Conservation (phyloP, 2,797 vertebrate species). For the Forpus xanthops region DNA sequence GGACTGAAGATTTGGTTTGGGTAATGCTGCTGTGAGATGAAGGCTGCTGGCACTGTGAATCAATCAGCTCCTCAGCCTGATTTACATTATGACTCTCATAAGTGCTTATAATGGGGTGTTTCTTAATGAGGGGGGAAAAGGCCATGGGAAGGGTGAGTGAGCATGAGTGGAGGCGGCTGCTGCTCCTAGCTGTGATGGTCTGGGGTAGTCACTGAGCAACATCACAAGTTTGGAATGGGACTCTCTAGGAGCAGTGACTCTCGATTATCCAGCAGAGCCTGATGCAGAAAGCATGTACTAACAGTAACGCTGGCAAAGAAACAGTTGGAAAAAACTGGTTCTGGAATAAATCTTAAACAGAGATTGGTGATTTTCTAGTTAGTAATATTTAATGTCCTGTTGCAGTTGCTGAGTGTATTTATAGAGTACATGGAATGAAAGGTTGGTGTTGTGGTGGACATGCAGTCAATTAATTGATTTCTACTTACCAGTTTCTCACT, state of each 20-base stretch:
- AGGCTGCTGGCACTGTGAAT: neutral
- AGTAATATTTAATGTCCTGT: neutral
- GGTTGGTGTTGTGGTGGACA: neutral
- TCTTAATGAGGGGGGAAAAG: neutral
- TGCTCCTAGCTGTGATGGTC: neutral
- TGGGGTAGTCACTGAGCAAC: neutral
- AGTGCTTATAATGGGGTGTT: neutral
- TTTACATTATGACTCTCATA: neutral
- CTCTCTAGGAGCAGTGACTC: neutral
- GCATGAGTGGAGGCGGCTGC: accelerated
- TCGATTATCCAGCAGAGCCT: neutral
- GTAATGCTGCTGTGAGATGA: neutral
- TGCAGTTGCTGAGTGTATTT: neutral
- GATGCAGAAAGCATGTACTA: neutral
- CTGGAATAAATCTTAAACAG: neutral
- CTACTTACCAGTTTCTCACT: neutral
- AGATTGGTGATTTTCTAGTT: neutral
- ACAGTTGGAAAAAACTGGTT: neutral
- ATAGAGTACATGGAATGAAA: neutral
- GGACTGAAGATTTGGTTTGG: neutral
- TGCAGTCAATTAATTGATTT: neutral
- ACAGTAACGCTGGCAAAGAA: neutral
- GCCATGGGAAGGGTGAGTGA: accelerated
- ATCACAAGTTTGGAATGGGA: neutral
- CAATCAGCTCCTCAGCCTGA: neutral